A percentile compares a stretch with the other conserved stretches of the same genome.
These are phyloP conservation scores for cattle (Bos taurus) DNA, from an alignment of 2,113 vertebrate genomes.

Conservation along the genomic window DNA sequence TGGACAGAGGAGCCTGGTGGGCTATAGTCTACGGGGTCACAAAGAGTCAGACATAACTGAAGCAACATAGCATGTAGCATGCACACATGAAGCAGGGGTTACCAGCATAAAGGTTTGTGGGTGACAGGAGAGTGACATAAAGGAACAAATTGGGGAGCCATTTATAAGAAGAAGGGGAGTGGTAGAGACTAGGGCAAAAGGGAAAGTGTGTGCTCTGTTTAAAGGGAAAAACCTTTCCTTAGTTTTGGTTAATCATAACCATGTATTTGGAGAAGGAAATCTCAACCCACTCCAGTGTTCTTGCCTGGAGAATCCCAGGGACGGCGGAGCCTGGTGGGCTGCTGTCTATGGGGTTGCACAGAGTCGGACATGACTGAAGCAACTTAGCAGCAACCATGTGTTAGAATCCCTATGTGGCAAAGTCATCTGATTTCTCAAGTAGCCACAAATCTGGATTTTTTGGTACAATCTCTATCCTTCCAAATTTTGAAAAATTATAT, in stretches of 20 bases:
- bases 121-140: not conserved
- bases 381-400: not conserved
- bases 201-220: not conserved
- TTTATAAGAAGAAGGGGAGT: not conserved
- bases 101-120: not conserved
- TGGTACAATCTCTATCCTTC: not conserved
- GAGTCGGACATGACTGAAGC: too few species aligned
- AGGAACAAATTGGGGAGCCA: not conserved
- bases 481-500: not conserved
- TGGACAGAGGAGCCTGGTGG: accelerated
- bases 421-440: not conserved
- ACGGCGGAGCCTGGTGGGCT: too few species aligned
- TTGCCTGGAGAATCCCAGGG: too few species aligned
- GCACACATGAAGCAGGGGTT: not conserved
- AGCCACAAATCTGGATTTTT: not conserved
- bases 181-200: not conserved
- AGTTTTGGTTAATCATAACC: not conserved
- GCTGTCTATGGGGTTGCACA: too few species aligned
- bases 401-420: not conserved
- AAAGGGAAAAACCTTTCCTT: not conserved
- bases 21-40: accelerated
- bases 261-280: not conserved
- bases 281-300: too few species aligned
- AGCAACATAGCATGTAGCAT: not conserved
- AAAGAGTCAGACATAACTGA: not conserved